Conservation (phyloP, 2,888 invertebrate genomes). For the Protophormia terraenovae region DNA sequence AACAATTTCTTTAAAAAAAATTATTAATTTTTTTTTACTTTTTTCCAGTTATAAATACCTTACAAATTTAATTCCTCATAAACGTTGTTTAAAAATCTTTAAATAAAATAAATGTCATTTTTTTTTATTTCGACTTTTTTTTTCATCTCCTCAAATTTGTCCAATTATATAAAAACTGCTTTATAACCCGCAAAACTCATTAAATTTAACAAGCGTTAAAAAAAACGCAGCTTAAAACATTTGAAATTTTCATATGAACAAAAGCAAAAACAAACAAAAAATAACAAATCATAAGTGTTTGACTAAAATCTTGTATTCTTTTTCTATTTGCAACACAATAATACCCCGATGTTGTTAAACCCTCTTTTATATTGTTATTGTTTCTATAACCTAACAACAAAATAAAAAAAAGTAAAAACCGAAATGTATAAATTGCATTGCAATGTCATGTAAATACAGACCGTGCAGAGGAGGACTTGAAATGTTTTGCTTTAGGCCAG, state of each 20-base stretch:
- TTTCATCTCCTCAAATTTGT: too few relatives aligned
- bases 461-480: constrained; percentile 14
- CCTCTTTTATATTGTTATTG: neutral
- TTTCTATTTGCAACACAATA: neutral
- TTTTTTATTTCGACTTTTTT: too few relatives aligned
- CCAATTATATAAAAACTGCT: neutral
- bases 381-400: neutral
- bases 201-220: constrained; percentile 33
- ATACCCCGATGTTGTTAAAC: constrained; percentile 22
- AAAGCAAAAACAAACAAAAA: neutral
- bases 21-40: too few relatives aligned
- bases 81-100: too few relatives aligned
- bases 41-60: too few relatives aligned
- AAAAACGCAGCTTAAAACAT: neutral
- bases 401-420: neutral
- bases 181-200: constrained; percentile 17
- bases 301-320: neutral
- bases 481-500: neutral
- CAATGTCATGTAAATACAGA: constrained; percentile 10
- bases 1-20: too few relatives aligned
- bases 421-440: constrained; percentile 20
- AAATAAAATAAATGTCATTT: too few relatives aligned
- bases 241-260: neutral
- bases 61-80: too few relatives aligned
- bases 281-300: constrained; percentile 11